Percentiles rank a stretch among this genome's conserved stretches.
These are phyloP conservation scores for Zaprionus ghesquierei DNA, from an alignment of 1,140 invertebrate genomes.

Conservation along the genomic window DNA sequence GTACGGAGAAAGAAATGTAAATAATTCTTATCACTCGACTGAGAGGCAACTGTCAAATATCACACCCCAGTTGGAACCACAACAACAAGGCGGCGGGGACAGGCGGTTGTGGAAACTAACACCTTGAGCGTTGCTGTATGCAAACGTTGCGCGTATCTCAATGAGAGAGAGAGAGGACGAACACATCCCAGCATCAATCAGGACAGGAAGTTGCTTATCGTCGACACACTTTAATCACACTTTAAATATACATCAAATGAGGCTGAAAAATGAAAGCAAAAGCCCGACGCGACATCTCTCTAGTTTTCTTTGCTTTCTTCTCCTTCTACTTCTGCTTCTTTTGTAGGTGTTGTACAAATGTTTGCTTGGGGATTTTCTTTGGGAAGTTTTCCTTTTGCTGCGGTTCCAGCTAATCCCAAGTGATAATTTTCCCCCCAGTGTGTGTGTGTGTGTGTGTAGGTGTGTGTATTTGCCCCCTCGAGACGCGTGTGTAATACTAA, in stretches of 20 bases:
- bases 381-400: constrained; percentile 50
- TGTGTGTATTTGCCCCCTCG: background rate
- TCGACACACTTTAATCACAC: constrained; percentile 33
- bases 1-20: constrained; percentile 51
- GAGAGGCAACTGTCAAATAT: constrained; percentile 69
- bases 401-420: constrained; percentile 68
- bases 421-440: constrained; percentile 54
- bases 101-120: constrained; percentile 59
- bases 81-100: constrained; percentile 19
- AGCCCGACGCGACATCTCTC: constrained; percentile 35
- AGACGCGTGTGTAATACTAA: constrained; percentile 48
- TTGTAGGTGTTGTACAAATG: constrained; percentile 76
- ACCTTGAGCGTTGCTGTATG: constrained; percentile 50
- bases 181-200: constrained; percentile 37
- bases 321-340: background rate
- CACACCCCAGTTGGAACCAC: constrained; percentile 55
- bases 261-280: constrained; percentile 40
- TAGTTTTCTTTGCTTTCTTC: constrained; percentile 19
- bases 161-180: too few species aligned
- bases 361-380: constrained; percentile 55
- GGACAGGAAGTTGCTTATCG: constrained; percentile 60
- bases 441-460: background rate
- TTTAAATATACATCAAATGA: constrained; percentile 45
- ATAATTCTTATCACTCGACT: constrained; percentile 72
- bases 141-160: constrained; percentile 60